Evolutionary conservation across 2,113 vertebrate species (phyloP).

Genomic region (Nothocercus nigrocapillus): DNA sequence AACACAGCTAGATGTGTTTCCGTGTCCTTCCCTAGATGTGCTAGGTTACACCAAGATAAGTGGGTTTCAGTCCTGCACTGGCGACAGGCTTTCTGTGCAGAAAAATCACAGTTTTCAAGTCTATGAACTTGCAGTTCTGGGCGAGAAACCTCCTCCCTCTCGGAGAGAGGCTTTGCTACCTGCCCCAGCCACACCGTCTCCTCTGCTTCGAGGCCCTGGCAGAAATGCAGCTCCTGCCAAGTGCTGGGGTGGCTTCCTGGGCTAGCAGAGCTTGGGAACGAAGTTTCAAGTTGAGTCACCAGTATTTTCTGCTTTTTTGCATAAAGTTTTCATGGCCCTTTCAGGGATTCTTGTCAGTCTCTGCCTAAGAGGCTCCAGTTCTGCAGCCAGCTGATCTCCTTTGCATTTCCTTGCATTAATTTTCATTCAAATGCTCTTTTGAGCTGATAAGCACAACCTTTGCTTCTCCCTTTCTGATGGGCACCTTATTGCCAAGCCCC

Average conservation of each 20-base stretch:
- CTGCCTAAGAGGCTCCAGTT: background rate
- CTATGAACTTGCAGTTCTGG: constrained; percentile 12
- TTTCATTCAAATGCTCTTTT: background rate
- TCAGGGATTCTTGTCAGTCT: background rate
- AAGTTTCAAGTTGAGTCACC: background rate
- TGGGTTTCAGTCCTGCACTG: constrained; percentile 41
- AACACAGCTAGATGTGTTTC: constrained; percentile 1
- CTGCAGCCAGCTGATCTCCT: background rate
- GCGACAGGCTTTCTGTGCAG: constrained; percentile 31
- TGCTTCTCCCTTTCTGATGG: background rate
- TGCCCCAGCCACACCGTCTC: background rate
- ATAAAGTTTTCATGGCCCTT: background rate
- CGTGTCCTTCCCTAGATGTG: background rate
- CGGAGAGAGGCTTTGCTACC: background rate
- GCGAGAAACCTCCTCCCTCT: background rate
- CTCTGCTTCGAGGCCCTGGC: background rate
- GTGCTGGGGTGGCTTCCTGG: background rate
- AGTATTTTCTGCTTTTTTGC: background rate
- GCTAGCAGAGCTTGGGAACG: background rate
- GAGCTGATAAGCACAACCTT: background rate
- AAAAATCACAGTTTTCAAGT: constrained; percentile 33
- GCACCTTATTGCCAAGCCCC: background rate
- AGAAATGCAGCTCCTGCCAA: background rate
- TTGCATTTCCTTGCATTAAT: background rate
- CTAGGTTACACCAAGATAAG: constrained; percentile 54